Conservation (phyloP, 2,797 vertebrate genomes). For the Hafferia zeledoni region DNA sequence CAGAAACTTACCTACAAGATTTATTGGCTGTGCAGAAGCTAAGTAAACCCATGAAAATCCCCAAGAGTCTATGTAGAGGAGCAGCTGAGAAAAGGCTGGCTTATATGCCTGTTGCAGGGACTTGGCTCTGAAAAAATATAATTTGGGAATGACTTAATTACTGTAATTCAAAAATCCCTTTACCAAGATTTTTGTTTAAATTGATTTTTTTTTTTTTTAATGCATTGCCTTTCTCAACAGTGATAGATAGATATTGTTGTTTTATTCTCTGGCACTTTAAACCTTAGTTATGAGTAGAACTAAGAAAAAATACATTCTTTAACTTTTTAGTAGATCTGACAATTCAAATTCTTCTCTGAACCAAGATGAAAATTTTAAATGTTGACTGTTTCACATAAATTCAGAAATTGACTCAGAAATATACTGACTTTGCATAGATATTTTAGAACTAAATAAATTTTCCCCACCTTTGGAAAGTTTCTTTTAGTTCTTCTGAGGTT, state of each 20-base stretch:
- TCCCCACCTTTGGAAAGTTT: neutral
- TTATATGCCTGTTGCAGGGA: neutral
- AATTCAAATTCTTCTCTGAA: neutral
- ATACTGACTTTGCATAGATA: neutral
- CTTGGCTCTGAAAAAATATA: neutral
- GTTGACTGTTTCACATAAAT: neutral
- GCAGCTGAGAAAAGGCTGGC: neutral
- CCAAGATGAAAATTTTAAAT: neutral
- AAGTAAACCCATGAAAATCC: neutral
- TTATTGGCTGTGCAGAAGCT: neutral
- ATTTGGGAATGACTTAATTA: neutral
- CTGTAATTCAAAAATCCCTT: neutral
- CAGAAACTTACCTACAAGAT: neutral
- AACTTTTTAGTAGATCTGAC: neutral
- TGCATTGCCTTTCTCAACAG: neutral
- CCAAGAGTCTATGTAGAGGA: neutral
- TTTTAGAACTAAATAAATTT: neutral
- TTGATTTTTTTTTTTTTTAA: rapidly evolving
- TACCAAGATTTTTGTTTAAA: neutral
- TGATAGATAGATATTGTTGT: neutral
- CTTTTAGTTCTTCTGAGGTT: neutral
- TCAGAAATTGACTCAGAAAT: neutral
- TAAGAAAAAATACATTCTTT: neutral
- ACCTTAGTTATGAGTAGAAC: neutral
- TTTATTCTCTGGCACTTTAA: neutral